Base-by-base conservation (phyloP, 2,113 vertebrate genomes). In the Panurus biarmicus region DNA sequence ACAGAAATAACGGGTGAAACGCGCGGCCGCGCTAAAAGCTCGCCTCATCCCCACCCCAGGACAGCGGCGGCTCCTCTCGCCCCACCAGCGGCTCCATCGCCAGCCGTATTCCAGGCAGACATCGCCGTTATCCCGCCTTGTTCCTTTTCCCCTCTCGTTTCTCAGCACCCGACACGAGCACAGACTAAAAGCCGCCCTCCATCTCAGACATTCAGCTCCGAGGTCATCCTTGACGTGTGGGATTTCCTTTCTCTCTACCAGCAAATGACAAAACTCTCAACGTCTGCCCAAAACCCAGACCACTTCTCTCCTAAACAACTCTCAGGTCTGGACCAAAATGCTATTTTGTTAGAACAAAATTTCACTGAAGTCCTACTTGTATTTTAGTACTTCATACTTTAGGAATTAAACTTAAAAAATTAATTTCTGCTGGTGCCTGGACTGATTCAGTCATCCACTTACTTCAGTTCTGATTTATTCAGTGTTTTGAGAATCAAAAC, bases 101-200 rank as follows among this genome's bases (percentile, higher is more conserved):
- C 64, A 6, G 13, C 56, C 11, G 3, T 1, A 0, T 1, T 12
- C 58, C 57, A 0, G 31, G 25, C 57, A 1, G 4, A 7, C 57
- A 2, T 1, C 25, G 33, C 26, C 29, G 4, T 14, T 4, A 10
- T 5, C 40, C 57, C 2, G 44, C 53, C 58, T 6, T 1, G 57
- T 5, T 33, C 36, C 48, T 36, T 33, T 28, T 15, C 0, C 22
- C 18, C 44, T 19, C 51, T 17, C 51, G 0, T 38, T 31, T 38
- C 24, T 45, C n/a, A n/a, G n/a, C n/a, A 24, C 15, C 5, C 50
- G 4, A 1, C 1, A 7, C 7, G 4, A 25, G 45, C 53, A 10
- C 23, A 15, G 9, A 4, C 8, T 25, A 4, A 29, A 62, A 45
- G 1, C 1, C 23, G 8, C n/a, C 4, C 58, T 6, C 33, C 51